These are phyloP conservation scores for Rhyacophila evoluta DNA, from an alignment of 2,888 invertebrate genomes.

Conservation along the genomic window DNA sequence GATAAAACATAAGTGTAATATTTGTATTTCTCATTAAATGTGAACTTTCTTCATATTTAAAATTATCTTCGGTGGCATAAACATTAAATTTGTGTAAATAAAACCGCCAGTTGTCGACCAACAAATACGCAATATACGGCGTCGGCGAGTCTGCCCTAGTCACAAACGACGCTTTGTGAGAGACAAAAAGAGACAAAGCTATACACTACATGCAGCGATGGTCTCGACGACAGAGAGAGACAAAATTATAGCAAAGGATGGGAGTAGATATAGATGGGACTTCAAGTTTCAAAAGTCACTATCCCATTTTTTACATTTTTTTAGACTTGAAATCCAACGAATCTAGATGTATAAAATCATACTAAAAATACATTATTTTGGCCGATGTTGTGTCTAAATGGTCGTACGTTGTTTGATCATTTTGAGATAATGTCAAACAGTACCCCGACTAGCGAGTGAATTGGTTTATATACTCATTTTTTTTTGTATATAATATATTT, in stretches of 20 bases:
- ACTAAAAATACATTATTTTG: too few species aligned
- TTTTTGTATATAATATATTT: too few species aligned
- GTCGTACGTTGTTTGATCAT: too few species aligned
- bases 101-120: slow-evolving; percentile 22
- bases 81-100: too few species aligned
- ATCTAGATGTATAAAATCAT: background rate
- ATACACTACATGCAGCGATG: background rate
- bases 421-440: too few species aligned
- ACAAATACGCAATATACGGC: slow-evolving; percentile 17
- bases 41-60: too few species aligned
- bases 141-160: slow-evolving; percentile 22
- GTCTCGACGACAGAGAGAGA: background rate
- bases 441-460: too few species aligned
- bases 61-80: too few species aligned
- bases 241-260: background rate
- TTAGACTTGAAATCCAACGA: background rate
- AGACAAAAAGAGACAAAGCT: slow-evolving; percentile 9
- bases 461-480: too few species aligned
- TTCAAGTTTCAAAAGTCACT: background rate
- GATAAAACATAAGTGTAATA: too few species aligned
- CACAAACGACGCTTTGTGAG: slow-evolving; percentile 24
- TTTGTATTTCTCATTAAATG: too few species aligned
- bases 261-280: background rate
- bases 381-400: too few species aligned
- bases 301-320: background rate